Base-by-base conservation (phyloP, 1,140 invertebrate species). In the Lutraria rhynchaena region DNA sequence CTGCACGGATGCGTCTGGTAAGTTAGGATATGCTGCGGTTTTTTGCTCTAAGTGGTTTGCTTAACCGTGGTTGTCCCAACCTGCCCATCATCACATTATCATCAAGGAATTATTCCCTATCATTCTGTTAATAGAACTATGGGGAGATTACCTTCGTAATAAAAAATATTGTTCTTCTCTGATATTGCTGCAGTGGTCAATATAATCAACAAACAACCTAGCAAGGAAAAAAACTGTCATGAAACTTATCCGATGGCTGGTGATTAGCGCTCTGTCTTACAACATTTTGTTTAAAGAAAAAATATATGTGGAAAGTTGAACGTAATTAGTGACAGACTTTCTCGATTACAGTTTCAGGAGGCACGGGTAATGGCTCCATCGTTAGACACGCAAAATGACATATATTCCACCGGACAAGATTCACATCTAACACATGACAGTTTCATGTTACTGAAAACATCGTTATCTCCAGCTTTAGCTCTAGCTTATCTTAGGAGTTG, bases 21-120 rank as follows among this genome's bases (percentile, higher is more conserved):
- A 5, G 0, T 13, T 58, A 17, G 78, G 83, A 0, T 82, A 24
- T 55, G 76, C 24, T 7, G 77, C 67, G n/a, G 31, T 74, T 17
- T 81, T 81, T 37, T 22, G 73, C 1, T n/a, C 7, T 3, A 44
- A 57, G 33, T 71, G 65, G 65, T 74, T 85, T 35, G n/a, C n/a
- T 27, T 17, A 46, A 3, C 2, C 22, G 9, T 82, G 77, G 73
- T 71, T 60, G 5, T 9, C 2, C 19, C 49, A 41, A 3, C 22
- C 65, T 3, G 11, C 3, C 24, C 11, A 65, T 11, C 35, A 37
- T 41, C 46, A 69, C 27, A 85, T 85, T 37, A 78, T 74, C 11
- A 57, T 80, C 41, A 76, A 73, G n/a, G 74, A 83, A 37, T 49
- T 86, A 31, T 83, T 82, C 35, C 77, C 77, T 0, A 77, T 83